Conservation (phyloP, 2,113 vertebrate species). For the Penelope pileata region DNA sequence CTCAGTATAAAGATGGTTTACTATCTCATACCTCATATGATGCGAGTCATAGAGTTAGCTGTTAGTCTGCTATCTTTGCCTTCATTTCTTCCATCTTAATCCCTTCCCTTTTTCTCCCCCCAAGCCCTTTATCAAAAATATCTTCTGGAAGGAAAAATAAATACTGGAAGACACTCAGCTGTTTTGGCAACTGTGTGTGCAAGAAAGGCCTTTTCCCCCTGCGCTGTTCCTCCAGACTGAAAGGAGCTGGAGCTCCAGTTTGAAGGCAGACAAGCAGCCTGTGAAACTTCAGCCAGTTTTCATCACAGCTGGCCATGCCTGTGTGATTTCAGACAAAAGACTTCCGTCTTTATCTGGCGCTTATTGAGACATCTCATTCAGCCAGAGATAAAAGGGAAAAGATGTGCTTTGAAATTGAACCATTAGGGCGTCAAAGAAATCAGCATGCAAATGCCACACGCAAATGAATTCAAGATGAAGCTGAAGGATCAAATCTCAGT, state of each 20-base stretch:
- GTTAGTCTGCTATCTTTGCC: not conserved
- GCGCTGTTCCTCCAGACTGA: conserved; percentile 59
- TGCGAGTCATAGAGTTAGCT: not conserved
- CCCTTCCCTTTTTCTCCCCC: not conserved
- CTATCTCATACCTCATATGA: not conserved
- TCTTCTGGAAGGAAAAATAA: conserved; percentile 61
- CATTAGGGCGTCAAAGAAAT: conserved; percentile 67
- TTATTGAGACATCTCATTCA: conserved; percentile 83
- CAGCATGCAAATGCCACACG: conserved; percentile 77
- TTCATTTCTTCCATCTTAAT: conserved; percentile 7
- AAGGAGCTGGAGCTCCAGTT: conserved; percentile 56
- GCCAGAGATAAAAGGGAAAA: conserved; percentile 79
- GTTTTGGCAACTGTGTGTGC: conserved; percentile 44
- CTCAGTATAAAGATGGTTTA: not conserved
- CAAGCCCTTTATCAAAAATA: conserved; percentile 45
- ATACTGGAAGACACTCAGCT: conserved; percentile 40
- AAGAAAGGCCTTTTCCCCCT: conserved; percentile 42
- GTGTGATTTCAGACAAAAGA: conserved; percentile 79
- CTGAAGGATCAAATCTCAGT: not conserved
- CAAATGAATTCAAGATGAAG: conserved; percentile 72
- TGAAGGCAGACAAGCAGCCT: conserved; percentile 77
- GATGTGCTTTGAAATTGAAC: conserved; percentile 82
- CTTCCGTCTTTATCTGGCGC: conserved; percentile 83
- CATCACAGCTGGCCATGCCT: conserved; percentile 80
- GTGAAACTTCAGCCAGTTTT: conserved; percentile 81